Evolutionary conservation across 1,140 invertebrate species (phyloP), one percentile per base, ranked within the genome.

Genomic region (Hestina assimilis): DNA sequence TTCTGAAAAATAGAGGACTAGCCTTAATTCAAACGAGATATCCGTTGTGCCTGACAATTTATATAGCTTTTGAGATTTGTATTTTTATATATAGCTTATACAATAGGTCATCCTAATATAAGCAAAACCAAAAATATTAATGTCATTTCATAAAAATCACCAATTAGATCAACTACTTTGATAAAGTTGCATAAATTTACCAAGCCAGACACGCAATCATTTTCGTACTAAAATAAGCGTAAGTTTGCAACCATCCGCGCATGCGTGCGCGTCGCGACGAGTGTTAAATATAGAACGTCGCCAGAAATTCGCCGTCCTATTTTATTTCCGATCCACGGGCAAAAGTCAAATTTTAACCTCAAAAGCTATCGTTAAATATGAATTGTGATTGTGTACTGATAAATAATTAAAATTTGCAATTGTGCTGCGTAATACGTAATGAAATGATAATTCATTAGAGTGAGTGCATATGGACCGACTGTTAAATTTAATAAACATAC

Each of bases 281-380:
- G 62, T 66, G 79, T 84, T 87, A 87, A 87, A 84, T 79, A 79
- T 87, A 87, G 83, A 75, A 66, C 63, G 75, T 73, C 75, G 69
- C 66, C 72, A 65, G 72, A 75, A 81, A 75, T 78, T 76, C 54
- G 63, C 72, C 69, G 79, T 58, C 76, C 75, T 80, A 83, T 84
- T 83, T 87, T 42, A 64, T 61, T 58, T 47, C 63, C 59, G 72
- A 72, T 67, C 54, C 52, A 51, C 54, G 11, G 53, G 67, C 74
- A 76, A 75, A 75, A 75, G 66, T 65, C 57, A 68, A 40, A 74
- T 70, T 75, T 65, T 67, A 35, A 47, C 14, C 47, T 43, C 33
- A 23, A 35, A 54, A 29, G 9, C 17, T 14, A 43, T 35, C n/a
- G 35, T 20, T 43, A 17, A 33, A 3, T 24, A 21, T 15, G 9